A percentile compares a stretch with the other conserved stretches of the same genome.
These are phyloP conservation scores for Neomicropteryx cornuta DNA, from an alignment of 1,140 invertebrate genomes.

Conservation along the genomic window DNA sequence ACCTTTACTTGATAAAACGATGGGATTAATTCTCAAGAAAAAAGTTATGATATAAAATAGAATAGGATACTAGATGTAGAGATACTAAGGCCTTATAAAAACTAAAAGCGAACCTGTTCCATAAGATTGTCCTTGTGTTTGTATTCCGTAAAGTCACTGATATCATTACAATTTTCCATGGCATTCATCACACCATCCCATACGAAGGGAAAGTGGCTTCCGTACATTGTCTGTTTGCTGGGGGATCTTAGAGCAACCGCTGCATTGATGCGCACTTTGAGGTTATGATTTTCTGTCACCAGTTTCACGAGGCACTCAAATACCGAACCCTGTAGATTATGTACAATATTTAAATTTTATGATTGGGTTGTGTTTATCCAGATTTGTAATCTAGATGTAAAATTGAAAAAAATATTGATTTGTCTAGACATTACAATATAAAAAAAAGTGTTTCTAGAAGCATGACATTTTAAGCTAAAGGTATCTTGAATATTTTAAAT, in stretches of 20 bases:
- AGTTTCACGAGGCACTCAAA: slow-evolving; percentile 37
- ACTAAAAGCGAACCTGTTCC: slow-evolving; percentile 42
- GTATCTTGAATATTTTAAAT: no score
- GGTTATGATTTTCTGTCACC: slow-evolving; percentile 43
- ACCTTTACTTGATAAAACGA: not conserved
- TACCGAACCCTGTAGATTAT: slow-evolving; percentile 27
- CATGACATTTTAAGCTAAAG: no score
- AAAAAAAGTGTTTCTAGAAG: no score
- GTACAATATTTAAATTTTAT: not conserved
- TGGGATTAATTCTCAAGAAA: not conserved
- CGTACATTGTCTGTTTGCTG: slow-evolving; percentile 44
- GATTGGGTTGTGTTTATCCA: not conserved
- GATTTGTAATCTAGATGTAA: no score
- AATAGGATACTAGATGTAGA: no score
- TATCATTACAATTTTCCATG: slow-evolving; percentile 59
- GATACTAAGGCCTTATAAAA: not conserved
- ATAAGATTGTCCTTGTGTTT: slow-evolving; percentile 65
- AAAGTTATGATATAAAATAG: no score
- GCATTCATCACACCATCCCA: slow-evolving; percentile 61
- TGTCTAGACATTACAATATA: no score
- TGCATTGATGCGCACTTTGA: slow-evolving; percentile 72
- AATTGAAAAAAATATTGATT: no score
- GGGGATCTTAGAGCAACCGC: slow-evolving; percentile 59
- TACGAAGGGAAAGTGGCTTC: slow-evolving; percentile 42
- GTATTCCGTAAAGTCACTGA: slow-evolving; percentile 71